phyloP scores from a whole-genome alignment of 1,140 invertebrate genomes.

The Heliothis virescens region DNA sequence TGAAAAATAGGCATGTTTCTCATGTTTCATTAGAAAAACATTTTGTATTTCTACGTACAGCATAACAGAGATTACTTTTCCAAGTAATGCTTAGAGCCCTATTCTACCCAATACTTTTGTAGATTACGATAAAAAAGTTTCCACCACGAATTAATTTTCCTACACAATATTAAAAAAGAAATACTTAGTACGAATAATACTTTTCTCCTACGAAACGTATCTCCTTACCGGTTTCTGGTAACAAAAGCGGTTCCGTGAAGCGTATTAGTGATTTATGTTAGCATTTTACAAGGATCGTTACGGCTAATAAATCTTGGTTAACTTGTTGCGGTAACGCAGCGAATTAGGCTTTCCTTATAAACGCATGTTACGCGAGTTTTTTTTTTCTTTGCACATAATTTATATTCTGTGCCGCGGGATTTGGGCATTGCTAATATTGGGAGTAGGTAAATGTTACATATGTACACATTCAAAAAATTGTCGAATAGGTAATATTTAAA shows the following conservation, averaged over 20 bases:
- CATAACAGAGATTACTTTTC: too few relatives aligned
- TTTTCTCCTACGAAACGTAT: conserved; percentile 21
- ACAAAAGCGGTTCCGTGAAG: conserved; percentile 39
- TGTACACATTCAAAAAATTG: not conserved
- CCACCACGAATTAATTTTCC: too few relatives aligned
- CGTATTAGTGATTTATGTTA: conserved; percentile 64
- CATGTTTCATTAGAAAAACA: too few relatives aligned
- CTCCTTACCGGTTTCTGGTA: conserved; percentile 31
- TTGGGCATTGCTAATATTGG: conserved; percentile 25
- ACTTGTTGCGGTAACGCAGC: conserved; percentile 60
- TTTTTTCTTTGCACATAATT: conserved; percentile 44
- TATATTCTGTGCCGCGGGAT: conserved; percentile 37
- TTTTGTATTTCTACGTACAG: too few relatives aligned
- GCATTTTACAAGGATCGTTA: conserved; percentile 64
- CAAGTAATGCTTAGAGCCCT: too few relatives aligned
- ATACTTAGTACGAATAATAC: not conserved
- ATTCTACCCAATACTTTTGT: too few relatives aligned
- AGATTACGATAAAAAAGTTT: too few relatives aligned
- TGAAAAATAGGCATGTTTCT: too few relatives aligned
- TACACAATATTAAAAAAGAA: too few relatives aligned
- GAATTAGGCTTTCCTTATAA: conserved; percentile 52
- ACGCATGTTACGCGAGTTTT: conserved; percentile 48
- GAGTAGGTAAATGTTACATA: not conserved
- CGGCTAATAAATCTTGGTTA: conserved; percentile 65
- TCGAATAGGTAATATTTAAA: too few relatives aligned